Percentiles rank a stretch among this genome's conserved stretches.
phyloP scores from a whole-genome alignment of 2,888 invertebrate genomes.

The Meta bourneti region DNA sequence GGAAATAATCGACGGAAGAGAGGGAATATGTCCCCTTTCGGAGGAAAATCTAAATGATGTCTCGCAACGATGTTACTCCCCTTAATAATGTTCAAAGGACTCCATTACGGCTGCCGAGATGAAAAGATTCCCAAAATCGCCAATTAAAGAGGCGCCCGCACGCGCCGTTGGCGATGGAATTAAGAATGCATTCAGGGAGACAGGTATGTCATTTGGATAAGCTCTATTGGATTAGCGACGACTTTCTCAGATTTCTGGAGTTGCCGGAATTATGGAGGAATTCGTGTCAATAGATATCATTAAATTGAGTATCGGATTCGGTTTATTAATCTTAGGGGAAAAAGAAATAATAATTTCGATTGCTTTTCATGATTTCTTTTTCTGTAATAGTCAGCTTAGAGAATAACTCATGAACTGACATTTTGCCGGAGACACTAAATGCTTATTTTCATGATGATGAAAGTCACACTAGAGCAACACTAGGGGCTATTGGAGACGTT shows the following conservation, averaged over 20 bases:
- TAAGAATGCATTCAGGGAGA: neutral
- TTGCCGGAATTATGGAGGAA: neutral
- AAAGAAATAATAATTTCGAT: too few relatives aligned
- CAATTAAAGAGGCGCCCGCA: constrained; percentile 26
- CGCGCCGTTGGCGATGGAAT: neutral
- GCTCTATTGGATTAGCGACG: neutral
- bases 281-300: neutral
- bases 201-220: neutral
- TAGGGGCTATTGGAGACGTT: too few relatives aligned
- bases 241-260: neutral
- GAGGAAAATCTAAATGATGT: constrained; percentile 57
- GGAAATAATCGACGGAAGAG: constrained; percentile 54
- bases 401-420: too few relatives aligned
- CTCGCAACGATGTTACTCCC: constrained; percentile 38
- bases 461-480: too few relatives aligned
- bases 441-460: too few relatives aligned
- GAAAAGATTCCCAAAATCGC: constrained; percentile 32
- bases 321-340: too few relatives aligned
- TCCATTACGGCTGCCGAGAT: constrained; percentile 11
- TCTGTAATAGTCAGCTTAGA: too few relatives aligned
- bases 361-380: too few relatives aligned
- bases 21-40: constrained; percentile 37
- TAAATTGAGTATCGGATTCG: neutral
- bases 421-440: too few relatives aligned
- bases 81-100: constrained; percentile 20